Evolutionary conservation across 2,888 invertebrate species (phyloP), one percentile per base, ranked within the genome.

Genomic region (Macaria liturata): DNA sequence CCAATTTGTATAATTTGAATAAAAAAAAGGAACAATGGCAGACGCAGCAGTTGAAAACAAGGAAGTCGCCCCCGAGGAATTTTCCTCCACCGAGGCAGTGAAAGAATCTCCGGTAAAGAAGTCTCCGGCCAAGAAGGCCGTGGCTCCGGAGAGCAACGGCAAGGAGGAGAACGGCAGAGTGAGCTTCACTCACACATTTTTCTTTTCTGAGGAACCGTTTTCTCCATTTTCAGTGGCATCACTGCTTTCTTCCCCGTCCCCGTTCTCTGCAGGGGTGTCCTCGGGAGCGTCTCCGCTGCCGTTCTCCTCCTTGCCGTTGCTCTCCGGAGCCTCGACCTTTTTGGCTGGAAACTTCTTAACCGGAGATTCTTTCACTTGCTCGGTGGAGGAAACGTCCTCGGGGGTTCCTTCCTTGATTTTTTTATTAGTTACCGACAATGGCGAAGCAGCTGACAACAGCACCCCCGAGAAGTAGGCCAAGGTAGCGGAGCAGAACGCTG

Each of bases 401-500:
- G n/a, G n/a, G n/a, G n/a, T n/a, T n/a, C n/a, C n/a, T n/a, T n/a
- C n/a, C n/a, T n/a, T n/a, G n/a, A n/a, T n/a, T n/a, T n/a, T n/a
- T n/a, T n/a, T n/a, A 93, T 95, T 95, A 54, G 90, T 93, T 8
- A 92, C 87, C 4, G 89, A 91, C 64, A 89, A 89, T 45, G 93
- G 91, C 53, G 94, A 93, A 48, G 86, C 88, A 7, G 85, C 87
- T 6, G 95, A 95, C 65, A 95, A 93, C 68, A 93, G 92, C 48
- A 94, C 94, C 60, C 95, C 95, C 6, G 95, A 95, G 76, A 95
- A 95, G 86, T 95, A 95, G 76, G 93, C 94, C 66, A 95, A 95
- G 88, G 89, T 95, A 55, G 94, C 93, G 9, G 95, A 95, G 49
- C 93, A 93, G 63, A 80, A 88, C 3, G 83, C 92, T 6, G 93